A percentile compares a stretch with the other conserved stretches of the same genome.
phyloP scores from a whole-genome alignment of 64 coral and sea anemone genomes.

The Montipora sp. region DNA sequence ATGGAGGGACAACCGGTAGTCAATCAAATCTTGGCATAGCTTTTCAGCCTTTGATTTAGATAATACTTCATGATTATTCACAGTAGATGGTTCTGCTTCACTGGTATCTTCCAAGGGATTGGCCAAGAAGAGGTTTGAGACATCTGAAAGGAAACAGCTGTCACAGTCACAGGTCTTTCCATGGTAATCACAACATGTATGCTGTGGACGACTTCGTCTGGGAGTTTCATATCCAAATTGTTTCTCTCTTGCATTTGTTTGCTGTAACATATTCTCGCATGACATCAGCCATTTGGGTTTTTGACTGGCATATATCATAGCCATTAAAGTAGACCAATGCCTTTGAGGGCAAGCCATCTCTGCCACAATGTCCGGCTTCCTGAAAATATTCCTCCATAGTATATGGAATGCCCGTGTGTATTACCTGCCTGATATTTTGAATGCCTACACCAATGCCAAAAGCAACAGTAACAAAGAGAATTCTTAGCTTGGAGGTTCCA shows the following conservation, averaged over 20 bases:
- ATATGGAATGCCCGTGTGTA: constrained; percentile 47
- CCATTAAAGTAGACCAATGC: constrained; percentile 50
- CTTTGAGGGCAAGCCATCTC: constrained; percentile 45
- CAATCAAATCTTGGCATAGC: constrained; percentile 19
- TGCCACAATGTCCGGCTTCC: constrained; percentile 24
- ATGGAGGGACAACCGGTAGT: constrained; percentile 1
- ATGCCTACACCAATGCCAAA: constrained; percentile 39
- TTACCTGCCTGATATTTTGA: constrained; percentile 1
- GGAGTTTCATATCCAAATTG: constrained; percentile 53
- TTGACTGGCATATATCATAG: constrained; percentile 57
- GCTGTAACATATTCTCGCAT: constrained; percentile 47
- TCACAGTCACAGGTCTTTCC: constrained; percentile 41
- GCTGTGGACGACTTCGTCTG: constrained; percentile 7
- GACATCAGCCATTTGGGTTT: constrained; percentile 45
- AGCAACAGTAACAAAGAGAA: constrained; percentile 50
- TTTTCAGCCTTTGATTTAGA: background rate
- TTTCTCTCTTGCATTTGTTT: constrained; percentile 47
- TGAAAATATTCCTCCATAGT: constrained; percentile 13
- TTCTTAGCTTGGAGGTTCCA: constrained; percentile 31
- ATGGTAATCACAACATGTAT: constrained; percentile 67
- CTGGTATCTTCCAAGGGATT: constrained; percentile 4
- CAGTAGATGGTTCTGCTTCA: background rate
- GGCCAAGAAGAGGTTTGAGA: constrained; percentile 2
- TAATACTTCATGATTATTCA: background rate
- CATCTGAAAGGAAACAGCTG: constrained; percentile 32